phyloP scores from a whole-genome alignment of 2,888 invertebrate genomes.

The Pristionchus arcanus region DNA sequence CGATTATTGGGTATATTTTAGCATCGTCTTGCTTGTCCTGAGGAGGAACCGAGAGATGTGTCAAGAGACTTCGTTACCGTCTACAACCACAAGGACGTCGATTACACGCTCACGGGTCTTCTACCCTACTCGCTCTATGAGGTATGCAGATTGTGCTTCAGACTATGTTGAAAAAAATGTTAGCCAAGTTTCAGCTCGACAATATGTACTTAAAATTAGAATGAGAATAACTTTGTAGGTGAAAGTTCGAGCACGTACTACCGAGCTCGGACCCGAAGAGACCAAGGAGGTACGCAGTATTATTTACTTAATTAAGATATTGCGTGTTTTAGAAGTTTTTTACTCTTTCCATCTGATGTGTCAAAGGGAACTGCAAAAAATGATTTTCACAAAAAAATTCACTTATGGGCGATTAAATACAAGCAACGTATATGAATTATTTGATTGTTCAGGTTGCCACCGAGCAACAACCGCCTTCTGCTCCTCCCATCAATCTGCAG shows the following conservation, averaged over 20 bases:
- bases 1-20: constrained; percentile 65
- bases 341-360: too few relatives aligned
- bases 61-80: constrained; percentile 78
- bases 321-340: too few relatives aligned
- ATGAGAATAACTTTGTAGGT: constrained; percentile 58
- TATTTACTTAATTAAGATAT: too few relatives aligned
- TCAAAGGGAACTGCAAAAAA: too few relatives aligned
- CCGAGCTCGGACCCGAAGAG: constrained; percentile 78
- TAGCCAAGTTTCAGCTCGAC: too few relatives aligned
- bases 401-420: too few relatives aligned
- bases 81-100: constrained; percentile 79
- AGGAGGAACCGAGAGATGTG: constrained; percentile 79
- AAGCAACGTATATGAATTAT: too few relatives aligned
- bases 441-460: constrained; percentile 64
- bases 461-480: constrained; percentile 77
- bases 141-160: constrained; percentile 56
- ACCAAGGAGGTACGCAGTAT: constrained; percentile 69
- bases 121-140: constrained; percentile 79
- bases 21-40: constrained; percentile 79
- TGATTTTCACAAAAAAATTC: too few relatives aligned
- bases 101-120: constrained; percentile 78
- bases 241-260: constrained; percentile 76
- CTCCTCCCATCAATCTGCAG: constrained; percentile 79
- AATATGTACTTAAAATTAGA: not conserved
- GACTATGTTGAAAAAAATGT: too few relatives aligned